Evolutionary conservation across 2,888 invertebrate genomes (phyloP).

Genomic region (Endomychus coccineus): DNA sequence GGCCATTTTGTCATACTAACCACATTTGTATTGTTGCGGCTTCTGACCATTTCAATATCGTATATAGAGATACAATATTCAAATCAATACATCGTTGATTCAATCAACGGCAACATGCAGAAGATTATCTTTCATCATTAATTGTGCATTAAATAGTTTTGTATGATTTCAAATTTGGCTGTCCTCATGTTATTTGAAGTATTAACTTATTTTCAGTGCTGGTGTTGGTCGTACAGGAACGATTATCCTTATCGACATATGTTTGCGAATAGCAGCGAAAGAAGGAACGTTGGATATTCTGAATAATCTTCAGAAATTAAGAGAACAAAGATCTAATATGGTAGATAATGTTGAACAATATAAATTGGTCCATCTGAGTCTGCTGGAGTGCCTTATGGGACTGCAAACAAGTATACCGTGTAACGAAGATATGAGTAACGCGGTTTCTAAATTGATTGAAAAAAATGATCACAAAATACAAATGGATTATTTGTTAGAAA

Average conservation of each 20-base stretch:
- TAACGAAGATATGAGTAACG: constrained; percentile 30
- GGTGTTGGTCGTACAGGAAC: constrained; percentile 57
- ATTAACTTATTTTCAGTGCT: constrained; percentile 46
- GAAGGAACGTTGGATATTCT: constrained; percentile 39
- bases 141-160: too few species aligned
- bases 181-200: too few species aligned
- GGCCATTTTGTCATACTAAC: too few species aligned
- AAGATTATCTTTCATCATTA: too few species aligned
- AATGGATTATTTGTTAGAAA: constrained; percentile 37
- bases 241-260: constrained; percentile 51
- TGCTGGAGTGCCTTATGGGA: constrained; percentile 41
- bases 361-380: constrained; percentile 43
- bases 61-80: too few species aligned
- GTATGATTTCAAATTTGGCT: too few species aligned
- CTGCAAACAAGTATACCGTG: constrained; percentile 39
- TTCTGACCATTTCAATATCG: too few species aligned
- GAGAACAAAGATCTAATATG: constrained; percentile 39
- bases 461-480: constrained; percentile 32
- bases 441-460: constrained; percentile 29
- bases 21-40: too few species aligned
- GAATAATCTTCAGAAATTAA: constrained; percentile 31
- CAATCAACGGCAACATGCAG: too few species aligned
- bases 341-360: constrained; percentile 45
- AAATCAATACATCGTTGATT: too few species aligned
- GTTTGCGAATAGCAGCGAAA: constrained; percentile 44